These are phyloP conservation scores for Arctia plantaginis DNA, from an alignment of 2,888 invertebrate genomes.

Conservation along the genomic window DNA sequence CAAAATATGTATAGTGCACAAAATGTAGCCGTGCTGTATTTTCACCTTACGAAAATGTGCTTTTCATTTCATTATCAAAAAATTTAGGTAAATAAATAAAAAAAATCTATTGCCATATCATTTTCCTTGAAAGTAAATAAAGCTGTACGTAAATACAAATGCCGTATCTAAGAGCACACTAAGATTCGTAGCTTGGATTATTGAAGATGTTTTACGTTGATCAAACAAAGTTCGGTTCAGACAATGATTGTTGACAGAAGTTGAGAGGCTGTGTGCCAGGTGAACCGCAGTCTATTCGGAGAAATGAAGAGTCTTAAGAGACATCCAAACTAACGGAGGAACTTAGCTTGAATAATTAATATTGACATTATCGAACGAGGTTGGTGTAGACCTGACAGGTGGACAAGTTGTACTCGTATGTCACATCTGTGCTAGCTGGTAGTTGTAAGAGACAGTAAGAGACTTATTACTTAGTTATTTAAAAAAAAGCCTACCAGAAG, in stretches of 20 bases:
- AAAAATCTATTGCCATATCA: background rate
- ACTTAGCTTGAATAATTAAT: constrained; percentile 25
- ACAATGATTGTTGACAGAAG: constrained; percentile 58
- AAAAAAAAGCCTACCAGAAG: background rate
- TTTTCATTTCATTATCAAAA: background rate
- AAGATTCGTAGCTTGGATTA: constrained; percentile 27
- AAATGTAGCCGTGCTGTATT: too few species aligned
- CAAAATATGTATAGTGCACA: too few species aligned
- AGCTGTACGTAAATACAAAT: too few species aligned
- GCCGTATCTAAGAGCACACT: constrained; percentile 32
- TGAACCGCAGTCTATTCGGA: constrained; percentile 47
- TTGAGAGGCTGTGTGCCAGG: constrained; percentile 47
- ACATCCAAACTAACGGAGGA: constrained; percentile 49
- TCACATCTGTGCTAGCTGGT: background rate
- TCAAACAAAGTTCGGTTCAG: constrained; percentile 54
- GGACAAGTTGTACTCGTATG: background rate
- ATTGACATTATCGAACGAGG: constrained; percentile 21
- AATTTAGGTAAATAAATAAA: background rate
- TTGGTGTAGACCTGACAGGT: constrained; percentile 6
- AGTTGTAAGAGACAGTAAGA: background rate
- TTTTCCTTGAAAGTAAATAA: background rate
- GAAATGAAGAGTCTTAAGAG: constrained; percentile 45
- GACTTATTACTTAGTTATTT: background rate
- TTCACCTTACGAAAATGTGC: too few species aligned
- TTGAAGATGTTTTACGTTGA: constrained; percentile 52